phyloP scores from a whole-genome alignment of 2,113 vertebrate genomes.

The Sphyrna mokarran region DNA sequence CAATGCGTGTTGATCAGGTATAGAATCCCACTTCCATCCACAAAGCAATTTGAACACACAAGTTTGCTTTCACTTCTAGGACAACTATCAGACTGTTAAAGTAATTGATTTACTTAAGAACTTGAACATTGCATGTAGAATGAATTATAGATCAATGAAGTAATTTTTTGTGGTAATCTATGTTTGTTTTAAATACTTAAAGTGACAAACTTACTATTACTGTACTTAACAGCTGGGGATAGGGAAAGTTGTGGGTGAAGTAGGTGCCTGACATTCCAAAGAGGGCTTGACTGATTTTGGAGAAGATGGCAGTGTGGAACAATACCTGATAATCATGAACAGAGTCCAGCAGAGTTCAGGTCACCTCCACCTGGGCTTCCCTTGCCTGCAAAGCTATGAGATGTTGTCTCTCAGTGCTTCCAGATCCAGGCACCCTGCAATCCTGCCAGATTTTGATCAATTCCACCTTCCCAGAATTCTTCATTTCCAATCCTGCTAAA shows the following conservation, averaged over 20 bases:
- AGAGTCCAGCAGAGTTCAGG: not conserved
- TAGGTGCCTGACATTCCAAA: not conserved
- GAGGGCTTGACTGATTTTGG: not conserved
- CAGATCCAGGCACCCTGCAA: not conserved
- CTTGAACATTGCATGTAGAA: not conserved
- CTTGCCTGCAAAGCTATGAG: not conserved
- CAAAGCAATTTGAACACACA: not conserved
- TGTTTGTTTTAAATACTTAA: not conserved
- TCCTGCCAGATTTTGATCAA: not conserved
- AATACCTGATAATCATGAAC: not conserved
- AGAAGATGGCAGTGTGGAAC: not conserved
- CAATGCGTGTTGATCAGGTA: too few species aligned
- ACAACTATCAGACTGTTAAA: not conserved
- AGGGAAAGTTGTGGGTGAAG: not conserved
- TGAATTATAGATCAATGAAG: not conserved
- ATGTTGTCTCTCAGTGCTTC: not conserved
- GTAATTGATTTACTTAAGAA: not conserved
- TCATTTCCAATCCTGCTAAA: not conserved
- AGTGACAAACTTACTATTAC: not conserved
- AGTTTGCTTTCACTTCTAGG: not conserved
- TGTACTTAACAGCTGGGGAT: not conserved
- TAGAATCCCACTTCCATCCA: not conserved
- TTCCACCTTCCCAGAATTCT: not conserved
- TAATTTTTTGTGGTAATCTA: not conserved
- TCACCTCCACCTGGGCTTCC: not conserved